Percentiles rank a stretch among this genome's conserved stretches.
phyloP scores from a whole-genome alignment of 2,888 invertebrate genomes.

The Archips xylosteana region DNA sequence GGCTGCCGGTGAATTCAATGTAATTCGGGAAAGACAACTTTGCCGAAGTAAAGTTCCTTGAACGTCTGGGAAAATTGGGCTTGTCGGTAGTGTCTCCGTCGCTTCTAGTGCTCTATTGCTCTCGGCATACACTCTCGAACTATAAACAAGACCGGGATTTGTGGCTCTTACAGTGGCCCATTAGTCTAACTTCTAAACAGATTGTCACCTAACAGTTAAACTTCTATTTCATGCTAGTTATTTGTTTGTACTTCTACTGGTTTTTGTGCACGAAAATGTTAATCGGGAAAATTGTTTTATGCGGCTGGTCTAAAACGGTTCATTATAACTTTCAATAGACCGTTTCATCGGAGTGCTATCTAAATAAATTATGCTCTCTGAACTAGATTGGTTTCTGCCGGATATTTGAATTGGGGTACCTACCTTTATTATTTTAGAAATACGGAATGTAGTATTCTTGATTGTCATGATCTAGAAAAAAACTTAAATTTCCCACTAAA shows the following conservation, averaged over 20 bases:
- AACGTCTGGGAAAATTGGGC: conserved; percentile 33
- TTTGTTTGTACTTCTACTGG: conserved; percentile 20
- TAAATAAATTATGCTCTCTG: conserved; percentile 11
- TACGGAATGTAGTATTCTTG: background rate
- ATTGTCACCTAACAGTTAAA: conserved; percentile 46
- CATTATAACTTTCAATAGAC: conserved; percentile 6
- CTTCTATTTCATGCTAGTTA: conserved; percentile 14
- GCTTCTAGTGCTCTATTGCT: conserved; percentile 54
- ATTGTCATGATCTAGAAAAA: background rate
- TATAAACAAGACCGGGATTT: conserved; percentile 66
- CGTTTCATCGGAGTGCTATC: conserved; percentile 8
- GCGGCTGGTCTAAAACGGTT: conserved; percentile 10
- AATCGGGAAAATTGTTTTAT: conserved; percentile 7
- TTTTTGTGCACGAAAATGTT: conserved; percentile 23
- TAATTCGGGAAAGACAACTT: conserved; percentile 20
- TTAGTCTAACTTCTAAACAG: conserved; percentile 52
- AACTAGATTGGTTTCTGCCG: conserved; percentile 13
- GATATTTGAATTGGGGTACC: background rate
- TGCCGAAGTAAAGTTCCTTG: conserved; percentile 19
- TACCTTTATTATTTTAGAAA: conserved; percentile 2
- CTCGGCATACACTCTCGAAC: conserved; percentile 56
- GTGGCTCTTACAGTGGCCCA: conserved; percentile 54
- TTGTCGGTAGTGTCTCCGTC: conserved; percentile 27
- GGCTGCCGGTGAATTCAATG: conserved; percentile 7
- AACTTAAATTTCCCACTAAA: background rate